phyloP scores from a whole-genome alignment of 1,140 invertebrate species.

The Sweltsa coloradensis region DNA sequence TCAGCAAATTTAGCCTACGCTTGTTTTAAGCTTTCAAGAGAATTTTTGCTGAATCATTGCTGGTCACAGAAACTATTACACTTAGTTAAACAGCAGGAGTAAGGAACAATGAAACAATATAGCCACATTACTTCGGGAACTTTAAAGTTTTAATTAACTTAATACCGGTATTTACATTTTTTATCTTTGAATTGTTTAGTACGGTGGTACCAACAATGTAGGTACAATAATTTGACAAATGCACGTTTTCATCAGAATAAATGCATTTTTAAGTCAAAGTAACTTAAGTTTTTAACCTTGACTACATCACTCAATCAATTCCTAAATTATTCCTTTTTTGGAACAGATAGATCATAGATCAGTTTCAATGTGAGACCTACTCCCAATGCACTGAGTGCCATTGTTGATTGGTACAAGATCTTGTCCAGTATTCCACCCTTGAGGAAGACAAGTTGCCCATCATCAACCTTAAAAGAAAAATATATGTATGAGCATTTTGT shows the following conservation, averaged over 20 bases:
- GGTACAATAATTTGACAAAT: slow-evolving; percentile 12
- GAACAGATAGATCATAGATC: slow-evolving; percentile 31
- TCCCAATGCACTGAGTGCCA: slow-evolving; percentile 29
- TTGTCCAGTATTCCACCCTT: slow-evolving; percentile 43
- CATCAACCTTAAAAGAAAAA: slow-evolving; percentile 31
- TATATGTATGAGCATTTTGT: too few species aligned
- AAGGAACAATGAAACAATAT: too few species aligned
- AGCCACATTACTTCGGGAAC: too few species aligned
- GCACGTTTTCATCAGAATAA: slow-evolving; percentile 5
- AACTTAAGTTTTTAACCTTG: slow-evolving; percentile 1
- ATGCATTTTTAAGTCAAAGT: slow-evolving; percentile 6
- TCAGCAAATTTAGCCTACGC: too few species aligned
- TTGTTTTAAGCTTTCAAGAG: too few species aligned
- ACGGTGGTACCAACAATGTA: slow-evolving; percentile 23
- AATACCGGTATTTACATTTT: background rate
- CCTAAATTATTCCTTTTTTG: slow-evolving; percentile 19
- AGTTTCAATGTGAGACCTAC: slow-evolving; percentile 23
- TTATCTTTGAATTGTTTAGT: slow-evolving; percentile 13
- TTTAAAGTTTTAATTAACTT: background rate
- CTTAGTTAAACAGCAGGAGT: too few species aligned
- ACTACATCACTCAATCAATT: too few species aligned
- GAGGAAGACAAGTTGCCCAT: slow-evolving; percentile 43
- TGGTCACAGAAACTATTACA: too few species aligned
- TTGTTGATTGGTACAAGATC: slow-evolving; percentile 35
- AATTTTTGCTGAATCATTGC: too few species aligned